Evolutionary conservation across 2,797 vertebrate species (phyloP).

Genomic region (Eulemur rubriventer): DNA sequence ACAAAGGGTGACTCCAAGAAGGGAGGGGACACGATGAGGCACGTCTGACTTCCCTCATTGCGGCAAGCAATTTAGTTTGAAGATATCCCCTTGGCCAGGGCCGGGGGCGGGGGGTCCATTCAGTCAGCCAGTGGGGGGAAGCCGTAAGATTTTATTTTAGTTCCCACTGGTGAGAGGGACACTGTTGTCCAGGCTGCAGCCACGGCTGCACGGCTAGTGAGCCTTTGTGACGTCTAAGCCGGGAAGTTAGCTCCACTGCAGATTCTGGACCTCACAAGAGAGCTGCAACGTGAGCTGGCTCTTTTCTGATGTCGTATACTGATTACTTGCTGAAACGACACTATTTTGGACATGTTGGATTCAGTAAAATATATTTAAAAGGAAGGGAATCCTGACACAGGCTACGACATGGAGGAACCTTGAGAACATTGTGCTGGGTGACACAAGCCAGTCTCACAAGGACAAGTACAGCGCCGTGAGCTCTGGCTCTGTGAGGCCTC

Average conservation of each 20-base stretch:
- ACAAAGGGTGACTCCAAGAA: no score
- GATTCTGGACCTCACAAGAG: background rate
- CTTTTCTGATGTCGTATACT: background rate
- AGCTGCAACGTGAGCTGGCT: background rate
- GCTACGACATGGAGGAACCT: background rate
- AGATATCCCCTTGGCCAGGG: no score
- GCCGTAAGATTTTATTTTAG: no score
- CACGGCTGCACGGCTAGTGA: accelerated
- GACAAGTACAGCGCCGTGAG: background rate
- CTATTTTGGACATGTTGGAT: background rate
- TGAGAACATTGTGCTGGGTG: background rate
- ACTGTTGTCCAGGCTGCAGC: background rate
- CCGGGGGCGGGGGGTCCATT: no score
- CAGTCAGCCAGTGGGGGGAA: no score
- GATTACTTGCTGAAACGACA: background rate
- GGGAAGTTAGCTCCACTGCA: no score
- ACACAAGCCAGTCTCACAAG: background rate
- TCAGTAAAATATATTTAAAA: background rate
- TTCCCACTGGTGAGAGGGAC: background rate
- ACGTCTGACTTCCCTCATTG: no score
- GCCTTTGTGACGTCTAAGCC: no score
- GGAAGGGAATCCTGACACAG: background rate
- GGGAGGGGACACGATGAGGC: no score
- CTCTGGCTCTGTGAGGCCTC: no score
- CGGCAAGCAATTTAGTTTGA: no score